These are phyloP conservation scores for Gortyna flavago DNA, from an alignment of 2,888 invertebrate species.

Conservation along the genomic window DNA sequence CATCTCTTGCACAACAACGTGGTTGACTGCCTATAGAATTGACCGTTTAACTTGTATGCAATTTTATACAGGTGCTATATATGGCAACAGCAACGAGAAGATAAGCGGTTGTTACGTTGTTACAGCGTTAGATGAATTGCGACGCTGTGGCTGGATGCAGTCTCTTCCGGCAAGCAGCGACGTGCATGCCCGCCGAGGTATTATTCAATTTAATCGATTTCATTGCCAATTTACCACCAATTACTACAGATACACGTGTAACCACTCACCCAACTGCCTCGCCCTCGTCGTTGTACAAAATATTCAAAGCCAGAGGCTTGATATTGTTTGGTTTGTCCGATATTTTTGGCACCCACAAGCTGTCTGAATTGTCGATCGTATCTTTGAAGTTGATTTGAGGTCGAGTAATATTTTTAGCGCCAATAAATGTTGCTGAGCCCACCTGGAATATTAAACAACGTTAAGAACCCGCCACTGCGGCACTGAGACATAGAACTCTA, in stretches of 20 bases:
- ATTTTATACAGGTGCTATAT: slow-evolving; percentile 29
- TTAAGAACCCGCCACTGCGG: slow-evolving; percentile 10
- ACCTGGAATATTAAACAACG: slow-evolving; percentile 67
- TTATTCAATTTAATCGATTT: slow-evolving; percentile 53
- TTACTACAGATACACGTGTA: slow-evolving; percentile 16
- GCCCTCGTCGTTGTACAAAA: slow-evolving; percentile 92
- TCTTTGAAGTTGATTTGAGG: slow-evolving; percentile 96
- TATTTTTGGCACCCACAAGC: slow-evolving; percentile 95
- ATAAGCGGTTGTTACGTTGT: slow-evolving; percentile 44
- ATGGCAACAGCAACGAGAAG: slow-evolving; percentile 37
- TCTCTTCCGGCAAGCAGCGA: slow-evolving; percentile 42
- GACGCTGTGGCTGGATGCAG: slow-evolving; percentile 30
- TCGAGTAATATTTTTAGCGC: slow-evolving; percentile 93
- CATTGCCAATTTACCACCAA: slow-evolving; percentile 19
- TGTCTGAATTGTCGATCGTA: slow-evolving; percentile 94
- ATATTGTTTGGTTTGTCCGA: slow-evolving; percentile 96
- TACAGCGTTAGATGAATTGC: slow-evolving; percentile 38
- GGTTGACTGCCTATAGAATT: slow-evolving; percentile 36
- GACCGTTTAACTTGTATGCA: slow-evolving; percentile 39
- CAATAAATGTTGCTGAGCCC: slow-evolving; percentile 89
- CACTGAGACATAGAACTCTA: neutral
- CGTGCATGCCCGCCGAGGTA: slow-evolving; percentile 24
- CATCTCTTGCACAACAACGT: slow-evolving; percentile 30
- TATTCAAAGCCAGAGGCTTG: slow-evolving; percentile 93
- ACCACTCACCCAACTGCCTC: slow-evolving; percentile 88